Base-by-base conservation (phyloP, 2,797 vertebrate species). In the Sebastes taczanowskii region DNA sequence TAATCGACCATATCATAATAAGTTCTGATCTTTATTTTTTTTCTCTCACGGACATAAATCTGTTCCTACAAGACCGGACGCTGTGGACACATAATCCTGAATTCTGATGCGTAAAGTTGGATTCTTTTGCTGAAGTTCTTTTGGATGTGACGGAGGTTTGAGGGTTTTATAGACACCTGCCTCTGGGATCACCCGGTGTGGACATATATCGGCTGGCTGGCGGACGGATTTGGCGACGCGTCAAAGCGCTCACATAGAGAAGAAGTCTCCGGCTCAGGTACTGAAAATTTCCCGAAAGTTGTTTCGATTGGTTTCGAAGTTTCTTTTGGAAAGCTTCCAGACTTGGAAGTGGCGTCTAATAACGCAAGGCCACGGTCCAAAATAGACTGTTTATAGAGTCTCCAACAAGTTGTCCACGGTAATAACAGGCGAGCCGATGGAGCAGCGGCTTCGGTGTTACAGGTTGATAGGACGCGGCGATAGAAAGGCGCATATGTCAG, bases 211-310 rank as follows among this genome's bases (percentile, higher is more conserved):
- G 66, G 68, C 86, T 58, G 68, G 35, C 35, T 38, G 29, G 74
- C 76, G 71, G 79, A 49, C 16, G 82, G 63, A 78, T 74, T 49
- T 64, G 88, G 70, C 71, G 13, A 86, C 82, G 87, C 81, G 73
- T 34, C 86, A 63, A 22, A 74, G 86, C 90, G 85, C 80, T 73
- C 85, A 56, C 16, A 58, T 22, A 63, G 80, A 80, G 56, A 94
- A 46, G 42, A 46, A 94, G 89, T 94, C 87, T 92, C 86, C 52
- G 83, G 79, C 85, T 80, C 92, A 95, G 95, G 95, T 96, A 94
- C 53, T 5, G 49, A 58, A 11, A 11, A 62, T 27, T 0, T 0
- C 53, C 4, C 10, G 30, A 86, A 90, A 90, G 85, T 90, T 88
- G 38, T 0, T 55, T 14, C 32, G 14, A 23, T 3, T 2, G 11